Evolutionary conservation across 2,888 invertebrate species (phyloP), one percentile per base, ranked within the genome.

Genomic region (Tetropium fuscum): DNA sequence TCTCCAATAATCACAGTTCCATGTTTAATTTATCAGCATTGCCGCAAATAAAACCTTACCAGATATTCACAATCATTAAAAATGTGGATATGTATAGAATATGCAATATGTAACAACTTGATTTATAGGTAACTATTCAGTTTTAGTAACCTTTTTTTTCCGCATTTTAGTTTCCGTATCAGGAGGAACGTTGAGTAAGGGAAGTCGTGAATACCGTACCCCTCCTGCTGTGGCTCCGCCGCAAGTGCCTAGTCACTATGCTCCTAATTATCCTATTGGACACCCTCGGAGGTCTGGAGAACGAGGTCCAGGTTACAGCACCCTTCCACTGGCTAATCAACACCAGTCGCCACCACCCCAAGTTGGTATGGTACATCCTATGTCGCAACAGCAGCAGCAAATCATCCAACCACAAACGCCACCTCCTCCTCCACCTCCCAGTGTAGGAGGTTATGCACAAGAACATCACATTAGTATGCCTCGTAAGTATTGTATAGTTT

Each of bases 221-320:
- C 96, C 96, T n/a, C 97, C 97, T 1, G 96, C 94, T 2, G 97
- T 97, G 18, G 95, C 97, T 27, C 97, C 97, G 2, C 97, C 97
- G 4, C 95, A 95, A 82, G 94, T 94, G 68, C 97, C 97, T n/a
- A 95, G 94, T 73, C 96, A 97, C 82, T 97, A 97, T 81, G 97
- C 96, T 8, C 96, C 95, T 0, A 96, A 96, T 83, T 97, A 95
- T 83, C 96, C 97, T 7, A 83, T 93, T 67, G 92, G 92, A 0
- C 91, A 92, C 83, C 90, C 91, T 0, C 84, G 90, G 64, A 85
- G 90, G 32, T 80, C 74, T 1, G 74, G 72, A n/a, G 84, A 83
- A 64, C 76, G 83, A 22, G 71, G 81, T 3, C 91, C 93, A 1
- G 94, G 94, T 0, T 95, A 95, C 79, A 93, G 94, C 72, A 93